phyloP scores from a whole-genome alignment of 2,888 invertebrate genomes.

The Andrena dorsata region DNA sequence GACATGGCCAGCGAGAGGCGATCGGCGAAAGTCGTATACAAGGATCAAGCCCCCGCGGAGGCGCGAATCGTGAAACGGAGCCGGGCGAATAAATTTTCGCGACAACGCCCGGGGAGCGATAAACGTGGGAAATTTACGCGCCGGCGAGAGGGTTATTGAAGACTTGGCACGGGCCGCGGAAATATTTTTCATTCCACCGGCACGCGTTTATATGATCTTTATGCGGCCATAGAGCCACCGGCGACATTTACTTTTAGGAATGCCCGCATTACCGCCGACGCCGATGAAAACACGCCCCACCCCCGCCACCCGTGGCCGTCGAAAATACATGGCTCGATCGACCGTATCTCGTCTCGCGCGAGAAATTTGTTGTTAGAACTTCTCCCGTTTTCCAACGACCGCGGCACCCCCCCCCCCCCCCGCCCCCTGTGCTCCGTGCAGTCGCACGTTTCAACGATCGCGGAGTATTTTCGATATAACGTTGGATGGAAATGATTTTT shows the following conservation, averaged over 20 bases:
- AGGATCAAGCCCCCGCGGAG: constrained; percentile 18
- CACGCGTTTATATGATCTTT: constrained; percentile 63
- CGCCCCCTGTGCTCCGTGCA: too few species aligned
- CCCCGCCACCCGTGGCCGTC: not conserved
- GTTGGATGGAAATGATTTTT: not conserved
- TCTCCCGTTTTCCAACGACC: not conserved
- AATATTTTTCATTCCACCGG: constrained; percentile 62
- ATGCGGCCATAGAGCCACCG: constrained; percentile 47
- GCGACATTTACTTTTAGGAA: constrained; percentile 66
- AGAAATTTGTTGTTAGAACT: constrained; percentile 33
- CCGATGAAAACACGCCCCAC: constrained; percentile 47
- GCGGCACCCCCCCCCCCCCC: too few species aligned
- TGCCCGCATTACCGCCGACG: constrained; percentile 52
- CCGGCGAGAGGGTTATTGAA: constrained; percentile 50
- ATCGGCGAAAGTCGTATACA: constrained; percentile 25
- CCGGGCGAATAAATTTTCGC: constrained; percentile 45
- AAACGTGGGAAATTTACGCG: constrained; percentile 65
- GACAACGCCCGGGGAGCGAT: constrained; percentile 36
- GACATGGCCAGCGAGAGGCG: not conserved
- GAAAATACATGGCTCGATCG: constrained; percentile 33
- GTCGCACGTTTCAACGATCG: not conserved
- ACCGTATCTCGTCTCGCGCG: constrained; percentile 14
- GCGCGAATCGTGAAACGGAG: constrained; percentile 36
- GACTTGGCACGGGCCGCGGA: constrained; percentile 61
- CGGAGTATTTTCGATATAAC: not conserved